Conservation (phyloP, 1,140 invertebrate genomes). For the Latrodectus geometricus region DNA sequence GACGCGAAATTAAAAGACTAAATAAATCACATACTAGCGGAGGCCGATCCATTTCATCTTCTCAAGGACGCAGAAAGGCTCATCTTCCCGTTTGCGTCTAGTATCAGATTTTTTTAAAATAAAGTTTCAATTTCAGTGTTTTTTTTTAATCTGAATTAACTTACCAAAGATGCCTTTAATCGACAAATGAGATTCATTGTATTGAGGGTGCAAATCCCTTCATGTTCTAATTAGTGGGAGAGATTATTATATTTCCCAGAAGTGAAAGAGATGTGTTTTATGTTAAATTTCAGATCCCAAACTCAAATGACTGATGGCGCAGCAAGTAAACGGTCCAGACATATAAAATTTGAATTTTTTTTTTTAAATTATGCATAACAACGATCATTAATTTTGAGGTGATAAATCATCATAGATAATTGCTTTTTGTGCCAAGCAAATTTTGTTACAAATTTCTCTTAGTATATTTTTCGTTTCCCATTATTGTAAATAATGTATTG, state of each 20-base stretch:
- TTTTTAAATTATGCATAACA: neutral
- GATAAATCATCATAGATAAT: neutral
- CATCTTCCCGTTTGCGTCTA: neutral
- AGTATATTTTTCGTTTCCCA: too few relatives aligned
- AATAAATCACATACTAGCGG: neutral
- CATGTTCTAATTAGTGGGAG: constrained; percentile 19
- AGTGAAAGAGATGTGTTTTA: neutral
- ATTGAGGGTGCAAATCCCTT: neutral
- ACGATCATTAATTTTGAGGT: neutral
- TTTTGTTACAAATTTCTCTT: too few relatives aligned
- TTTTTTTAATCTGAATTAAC: neutral
- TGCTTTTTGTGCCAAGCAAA: neutral
- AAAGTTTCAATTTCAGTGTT: neutral
- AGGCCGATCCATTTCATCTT: neutral
- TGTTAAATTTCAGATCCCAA: neutral
- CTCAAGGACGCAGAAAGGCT: neutral
- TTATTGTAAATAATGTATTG: too few relatives aligned
- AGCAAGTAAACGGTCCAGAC: neutral
- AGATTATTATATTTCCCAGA: constrained; percentile 9
- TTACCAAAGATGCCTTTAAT: constrained; percentile 15
- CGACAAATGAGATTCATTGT: constrained; percentile 21
- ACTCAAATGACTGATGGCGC: neutral
- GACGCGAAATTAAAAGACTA: neutral
- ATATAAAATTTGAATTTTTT: neutral
- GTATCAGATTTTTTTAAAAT: neutral